A percentile compares a stretch with the other conserved stretches of the same genome.
Conservation (phyloP, 2,797 vertebrate species). For the Emys orbicularis region DNA sequence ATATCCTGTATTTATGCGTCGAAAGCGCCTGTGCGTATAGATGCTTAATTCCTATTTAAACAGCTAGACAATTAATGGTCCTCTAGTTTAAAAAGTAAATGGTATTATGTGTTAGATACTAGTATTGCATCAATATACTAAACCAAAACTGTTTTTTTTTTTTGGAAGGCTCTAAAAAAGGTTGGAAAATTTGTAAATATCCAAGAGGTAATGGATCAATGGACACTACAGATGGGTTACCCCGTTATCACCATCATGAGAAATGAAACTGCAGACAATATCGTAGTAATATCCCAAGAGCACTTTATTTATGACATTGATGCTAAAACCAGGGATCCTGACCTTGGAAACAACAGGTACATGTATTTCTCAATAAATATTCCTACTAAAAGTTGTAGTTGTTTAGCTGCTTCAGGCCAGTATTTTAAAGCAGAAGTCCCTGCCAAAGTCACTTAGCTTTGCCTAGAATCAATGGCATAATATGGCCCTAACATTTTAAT, state of each 20-base stretch:
- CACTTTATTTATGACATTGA: constrained; percentile 94
- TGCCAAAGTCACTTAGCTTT: constrained; percentile 19
- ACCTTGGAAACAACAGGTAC: constrained; percentile 88
- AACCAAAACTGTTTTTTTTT: constrained; percentile 48
- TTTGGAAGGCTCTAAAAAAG: constrained; percentile 90
- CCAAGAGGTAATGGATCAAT: constrained; percentile 96
- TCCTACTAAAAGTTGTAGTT: neutral
- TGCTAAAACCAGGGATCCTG: constrained; percentile 79
- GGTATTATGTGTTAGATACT: neutral
- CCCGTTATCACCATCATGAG: constrained; percentile 94
- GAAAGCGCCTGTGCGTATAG: neutral
- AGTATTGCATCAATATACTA: constrained; percentile 31
- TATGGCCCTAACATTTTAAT: neutral
- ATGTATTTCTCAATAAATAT: neutral
- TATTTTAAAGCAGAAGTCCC: neutral
- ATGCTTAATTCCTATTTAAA: neutral
- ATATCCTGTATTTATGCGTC: neutral
- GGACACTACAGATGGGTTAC: constrained; percentile 99
- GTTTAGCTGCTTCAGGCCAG: neutral
- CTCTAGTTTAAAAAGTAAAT: neutral
- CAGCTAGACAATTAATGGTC: neutral
- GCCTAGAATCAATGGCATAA: neutral
- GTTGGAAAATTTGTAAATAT: constrained; percentile 95
- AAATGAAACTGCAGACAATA: constrained; percentile 89
- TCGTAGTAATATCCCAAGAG: constrained; percentile 90